A percentile compares a stretch with the other conserved stretches of the same genome.
phyloP scores from a whole-genome alignment of 2,888 invertebrate genomes.

The Timema cristinae region DNA sequence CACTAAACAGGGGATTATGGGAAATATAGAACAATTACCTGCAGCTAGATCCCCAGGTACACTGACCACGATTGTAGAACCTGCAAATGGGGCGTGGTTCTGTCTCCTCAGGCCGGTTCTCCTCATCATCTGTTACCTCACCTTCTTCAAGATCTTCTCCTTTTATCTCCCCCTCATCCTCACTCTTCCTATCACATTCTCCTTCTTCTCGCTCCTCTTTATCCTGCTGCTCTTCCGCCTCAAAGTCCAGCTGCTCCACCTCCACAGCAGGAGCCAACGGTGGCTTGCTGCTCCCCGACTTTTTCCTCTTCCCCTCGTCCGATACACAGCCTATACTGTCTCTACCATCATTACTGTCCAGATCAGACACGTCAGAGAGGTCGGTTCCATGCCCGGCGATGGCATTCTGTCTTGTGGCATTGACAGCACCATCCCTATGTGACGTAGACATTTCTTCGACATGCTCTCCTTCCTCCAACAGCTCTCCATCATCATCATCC shows the following conservation, averaged over 20 bases:
- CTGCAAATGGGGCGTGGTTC: slow-evolving; percentile 87
- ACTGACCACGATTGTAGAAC: slow-evolving; percentile 90
- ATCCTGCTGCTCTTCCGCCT: slow-evolving; percentile 52
- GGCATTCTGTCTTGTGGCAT: slow-evolving; percentile 17
- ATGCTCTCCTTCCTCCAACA: slow-evolving; percentile 4
- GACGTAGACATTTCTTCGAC: no score
- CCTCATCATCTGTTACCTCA: slow-evolving; percentile 84
- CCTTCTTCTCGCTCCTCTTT: slow-evolving; percentile 58
- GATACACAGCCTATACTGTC: slow-evolving; percentile 35
- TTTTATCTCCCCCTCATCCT: slow-evolving; percentile 42
- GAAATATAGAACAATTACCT: slow-evolving; percentile 47
- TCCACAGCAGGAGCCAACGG: slow-evolving; percentile 33
- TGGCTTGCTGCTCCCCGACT: slow-evolving; percentile 35
- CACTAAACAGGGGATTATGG: not conserved
- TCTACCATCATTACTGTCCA: slow-evolving; percentile 67
- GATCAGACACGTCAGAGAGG: slow-evolving; percentile 79
- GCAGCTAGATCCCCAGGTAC: slow-evolving; percentile 96
- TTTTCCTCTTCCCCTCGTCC: slow-evolving; percentile 39
- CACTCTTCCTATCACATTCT: slow-evolving; percentile 50
- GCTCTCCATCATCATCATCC: slow-evolving; percentile 39
- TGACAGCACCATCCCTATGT: no score
- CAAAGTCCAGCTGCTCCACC: slow-evolving; percentile 74
- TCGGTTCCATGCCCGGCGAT: slow-evolving; percentile 58
- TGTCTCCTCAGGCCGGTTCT: slow-evolving; percentile 78
- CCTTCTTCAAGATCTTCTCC: slow-evolving; percentile 69